Percentiles rank a stretch among this genome's conserved stretches.
Evolutionary conservation across 2,113 vertebrate species (phyloP).

Genomic region (Urocynchramus pylzowi): DNA sequence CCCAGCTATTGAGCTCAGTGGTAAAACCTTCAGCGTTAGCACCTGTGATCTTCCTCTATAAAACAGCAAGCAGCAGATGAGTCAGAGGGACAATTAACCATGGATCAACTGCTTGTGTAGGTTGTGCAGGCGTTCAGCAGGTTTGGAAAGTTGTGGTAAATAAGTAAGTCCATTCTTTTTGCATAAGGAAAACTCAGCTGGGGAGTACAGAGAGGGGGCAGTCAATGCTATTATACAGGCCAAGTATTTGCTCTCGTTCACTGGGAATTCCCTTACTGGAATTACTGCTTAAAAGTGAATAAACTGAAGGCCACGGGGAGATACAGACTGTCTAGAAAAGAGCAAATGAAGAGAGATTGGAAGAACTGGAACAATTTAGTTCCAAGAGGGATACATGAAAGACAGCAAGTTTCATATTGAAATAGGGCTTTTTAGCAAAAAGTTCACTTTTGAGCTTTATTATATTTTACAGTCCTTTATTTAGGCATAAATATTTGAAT

Average conservation of each 20-base stretch:
- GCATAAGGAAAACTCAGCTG: neutral
- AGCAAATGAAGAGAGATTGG: neutral
- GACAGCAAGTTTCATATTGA: neutral
- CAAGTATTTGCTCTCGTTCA: neutral
- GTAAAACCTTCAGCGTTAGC: neutral
- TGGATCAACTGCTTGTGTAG: fast-evolving
- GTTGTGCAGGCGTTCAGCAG: neutral
- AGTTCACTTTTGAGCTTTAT: neutral
- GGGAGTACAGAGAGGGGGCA: neutral
- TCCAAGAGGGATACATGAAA: neutral
- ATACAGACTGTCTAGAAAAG: neutral
- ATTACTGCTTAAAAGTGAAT: neutral
- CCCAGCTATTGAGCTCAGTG: neutral
- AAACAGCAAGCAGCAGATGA: neutral
- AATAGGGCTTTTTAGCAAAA: neutral
- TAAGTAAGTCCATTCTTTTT: neutral
- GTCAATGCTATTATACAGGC: neutral
- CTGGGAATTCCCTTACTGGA: neutral
- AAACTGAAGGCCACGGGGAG: neutral
- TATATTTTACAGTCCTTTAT: neutral
- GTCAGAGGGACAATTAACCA: neutral
- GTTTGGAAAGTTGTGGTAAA: neutral
- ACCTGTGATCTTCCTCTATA: neutral
- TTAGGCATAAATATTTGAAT: neutral
- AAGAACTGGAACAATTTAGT: neutral